Base-by-base conservation (phyloP, 2,797 vertebrate genomes). In the Scleropages formosus region DNA sequence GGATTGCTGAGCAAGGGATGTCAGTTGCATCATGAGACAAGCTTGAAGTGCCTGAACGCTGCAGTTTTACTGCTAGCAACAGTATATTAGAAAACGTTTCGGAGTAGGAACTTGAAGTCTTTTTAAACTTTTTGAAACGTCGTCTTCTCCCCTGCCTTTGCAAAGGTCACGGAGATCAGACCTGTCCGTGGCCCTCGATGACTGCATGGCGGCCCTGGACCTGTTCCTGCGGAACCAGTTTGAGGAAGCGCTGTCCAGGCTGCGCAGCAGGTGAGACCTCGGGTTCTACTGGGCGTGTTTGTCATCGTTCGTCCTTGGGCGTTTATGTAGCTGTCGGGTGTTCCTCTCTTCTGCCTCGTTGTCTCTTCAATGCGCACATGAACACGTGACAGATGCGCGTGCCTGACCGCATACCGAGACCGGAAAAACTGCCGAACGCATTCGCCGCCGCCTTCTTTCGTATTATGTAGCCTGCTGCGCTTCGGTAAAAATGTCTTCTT, bases 161-260 rank as follows among this genome's bases (percentile, higher is more conserved):
- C 39, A 39, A 39, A 99, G 96, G 87, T 93, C 92, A 80, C 91
- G 77, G 16, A 90, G 7, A 75, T 94, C 89, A 71, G 94, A 95
- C 88, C 91, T 99, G 88, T 95, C 95, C 0, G 68, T 90, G 85
- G 93, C 93, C 61, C 89, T 99, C 84, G 93, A 92, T 73, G 96
- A 98, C 88, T 98, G 97, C 80, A 97, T 96, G 95, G 91, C 81
- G 0, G 96, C 96, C 62, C 83, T 99, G 87, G 96, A 99, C 87
- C 91, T 98, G 80, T 99, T 99, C 86, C 94, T 98, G 79, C 94
- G 88, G 85, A 99, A 99, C 85, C 90, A 95, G 73, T 99, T 99
- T 85, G 94, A 96, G 0, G 94, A 96, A 85, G 95, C 97, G 46
- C 93, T 96, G 86, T 85, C 83, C 72, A 93, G 90, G 82, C 93